Conservation (phyloP, 1,140 invertebrate species). For the Calosoma granatense region DNA sequence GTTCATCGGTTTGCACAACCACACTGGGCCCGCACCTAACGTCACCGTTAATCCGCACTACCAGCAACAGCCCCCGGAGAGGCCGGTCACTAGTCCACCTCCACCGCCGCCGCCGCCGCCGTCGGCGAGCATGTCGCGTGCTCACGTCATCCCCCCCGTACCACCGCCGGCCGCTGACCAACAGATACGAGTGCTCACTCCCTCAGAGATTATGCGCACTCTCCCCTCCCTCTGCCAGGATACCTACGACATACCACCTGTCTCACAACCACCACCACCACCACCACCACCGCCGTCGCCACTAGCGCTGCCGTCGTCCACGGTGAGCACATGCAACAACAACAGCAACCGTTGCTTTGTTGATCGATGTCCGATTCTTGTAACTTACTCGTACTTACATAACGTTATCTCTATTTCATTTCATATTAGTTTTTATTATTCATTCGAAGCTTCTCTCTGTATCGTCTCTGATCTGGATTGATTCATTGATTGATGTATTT, state of each 20-base stretch:
- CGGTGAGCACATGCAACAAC: conserved; percentile 47
- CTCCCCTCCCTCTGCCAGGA: conserved; percentile 67
- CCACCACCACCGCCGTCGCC: no score
- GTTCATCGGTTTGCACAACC: conserved; percentile 30
- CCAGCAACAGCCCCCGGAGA: conserved; percentile 20
- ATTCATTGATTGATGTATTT: no score
- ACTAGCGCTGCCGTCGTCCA: no score
- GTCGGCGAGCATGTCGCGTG: conserved; percentile 11
- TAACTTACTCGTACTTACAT: conserved; percentile 4
- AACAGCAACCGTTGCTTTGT: background rate
- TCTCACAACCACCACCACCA: conserved; percentile 39
- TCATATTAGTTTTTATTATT: conserved; percentile 14
- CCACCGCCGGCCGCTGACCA: conserved; percentile 43
- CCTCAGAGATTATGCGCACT: conserved; percentile 78
- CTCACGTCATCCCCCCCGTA: conserved; percentile 27
- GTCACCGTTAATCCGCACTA: conserved; percentile 46
- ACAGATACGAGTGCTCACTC: conserved; percentile 74
- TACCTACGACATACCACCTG: conserved; percentile 44
- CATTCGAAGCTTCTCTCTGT: no score
- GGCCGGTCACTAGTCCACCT: background rate
- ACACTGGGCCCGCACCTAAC: conserved; percentile 40
- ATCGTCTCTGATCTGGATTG: no score
- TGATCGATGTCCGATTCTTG: conserved; percentile 9
- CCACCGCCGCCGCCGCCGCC: conserved; percentile 15
- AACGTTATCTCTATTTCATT: background rate